Base-by-base conservation (phyloP, 1,140 invertebrate genomes). In the Atta colombica region DNA sequence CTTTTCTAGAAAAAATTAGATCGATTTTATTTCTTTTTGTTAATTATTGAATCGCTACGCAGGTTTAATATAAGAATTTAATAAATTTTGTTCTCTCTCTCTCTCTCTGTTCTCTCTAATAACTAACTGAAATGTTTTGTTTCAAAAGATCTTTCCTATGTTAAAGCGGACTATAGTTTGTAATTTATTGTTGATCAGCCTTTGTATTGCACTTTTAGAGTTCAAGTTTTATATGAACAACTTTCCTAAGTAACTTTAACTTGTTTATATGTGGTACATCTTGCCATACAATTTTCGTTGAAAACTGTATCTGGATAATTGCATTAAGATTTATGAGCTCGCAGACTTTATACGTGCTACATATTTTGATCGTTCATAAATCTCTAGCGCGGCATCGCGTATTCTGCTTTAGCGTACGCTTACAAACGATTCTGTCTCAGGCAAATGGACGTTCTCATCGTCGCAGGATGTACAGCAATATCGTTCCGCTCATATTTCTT, bases 221-320 rank as follows among this genome's bases (percentile, higher is more conserved):
- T 63, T 63, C 25, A 55, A 55, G n/a, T 80, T 80, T 80, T 69
- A 39, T 28, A 69, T 35, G 14, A 80, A 80, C 18, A 55, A 80
- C 49, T 55, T 80, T 14, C n/a, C n/a, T 55, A 69, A 69, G 31
- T 55, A 80, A 80, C 49, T 69, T 80, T 55, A 55, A 69, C 65
- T 55, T 55, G 49, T 55, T 80, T 80, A 80, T 69, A 80, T 69
- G 39, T 28, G 45, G n/a, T 69, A 80, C n/a, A 69, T 39, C 16
- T 80, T 77, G 25, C 21, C 58, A 0, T 49, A 63, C 35, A 65
- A 63, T 74, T 58, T 74, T 74, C 53, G 66, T 39, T 49, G 65
- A 71, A 80, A 81, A 71, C 51, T 45, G n/a, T 80, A 81, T 81
- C 65, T 35, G 35, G 51, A 81, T 81, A 81, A 81, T 81, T 81